phyloP scores from a whole-genome alignment of 2,888 invertebrate species.

The Balanococcus diminutus region DNA sequence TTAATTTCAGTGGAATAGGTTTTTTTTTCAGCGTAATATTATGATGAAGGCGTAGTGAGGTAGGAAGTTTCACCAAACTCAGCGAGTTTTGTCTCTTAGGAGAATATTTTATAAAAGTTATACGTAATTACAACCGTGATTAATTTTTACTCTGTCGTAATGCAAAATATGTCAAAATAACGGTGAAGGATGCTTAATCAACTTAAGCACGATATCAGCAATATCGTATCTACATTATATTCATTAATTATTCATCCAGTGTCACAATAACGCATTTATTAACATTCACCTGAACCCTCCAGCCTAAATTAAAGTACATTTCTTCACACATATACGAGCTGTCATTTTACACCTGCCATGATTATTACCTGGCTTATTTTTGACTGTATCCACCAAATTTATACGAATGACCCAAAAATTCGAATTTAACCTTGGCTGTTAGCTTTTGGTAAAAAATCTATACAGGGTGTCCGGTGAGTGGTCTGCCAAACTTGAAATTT shows the following conservation, averaged over 20 bases:
- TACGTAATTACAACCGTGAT: slow-evolving; percentile 38
- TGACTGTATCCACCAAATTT: too few species aligned
- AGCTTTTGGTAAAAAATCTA: too few species aligned
- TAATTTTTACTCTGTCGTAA: slow-evolving; percentile 36
- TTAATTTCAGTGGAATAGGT: not conserved
- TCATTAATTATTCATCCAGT: slow-evolving; percentile 27
- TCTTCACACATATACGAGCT: slow-evolving; percentile 23
- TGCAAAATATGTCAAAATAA: slow-evolving; percentile 38
- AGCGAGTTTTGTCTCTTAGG: not conserved
- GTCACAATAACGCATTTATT: slow-evolving; percentile 41
- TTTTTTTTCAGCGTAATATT: not conserved
- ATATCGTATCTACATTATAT: slow-evolving; percentile 37
- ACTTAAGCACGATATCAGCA: slow-evolving; percentile 38
- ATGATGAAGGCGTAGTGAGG: not conserved
- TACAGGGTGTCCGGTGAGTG: too few species aligned
- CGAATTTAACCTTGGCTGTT: not conserved
- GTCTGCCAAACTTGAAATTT: too few species aligned
- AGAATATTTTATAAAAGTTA: not conserved
- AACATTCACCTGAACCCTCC: not conserved
- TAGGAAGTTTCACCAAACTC: not conserved
- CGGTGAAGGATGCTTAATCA: slow-evolving; percentile 38
- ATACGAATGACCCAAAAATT: not conserved
- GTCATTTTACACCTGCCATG: slow-evolving; percentile 10
- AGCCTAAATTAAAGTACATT: not conserved
- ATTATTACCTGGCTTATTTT: not conserved